Evolutionary conservation across 2,113 vertebrate genomes (phyloP), one percentile per base, ranked within the genome.

Genomic region (Bothrops jararaca): DNA sequence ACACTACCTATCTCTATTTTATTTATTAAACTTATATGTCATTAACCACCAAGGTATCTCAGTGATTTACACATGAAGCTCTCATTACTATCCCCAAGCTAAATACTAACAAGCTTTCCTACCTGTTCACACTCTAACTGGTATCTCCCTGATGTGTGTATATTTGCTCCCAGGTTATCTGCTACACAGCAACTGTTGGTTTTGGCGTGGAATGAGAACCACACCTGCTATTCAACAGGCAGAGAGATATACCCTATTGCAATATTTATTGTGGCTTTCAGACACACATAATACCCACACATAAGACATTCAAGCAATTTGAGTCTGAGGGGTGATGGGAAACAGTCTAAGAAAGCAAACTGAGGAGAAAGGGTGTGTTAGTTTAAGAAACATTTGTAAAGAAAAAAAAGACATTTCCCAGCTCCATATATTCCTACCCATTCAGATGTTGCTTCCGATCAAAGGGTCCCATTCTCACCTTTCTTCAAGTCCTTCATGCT

Each of bases 151-250:
- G 54, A 56, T 91, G 85, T 91, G 80, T 34, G 50, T 92, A 91
- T 89, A 42, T 57, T 91, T 94, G 92, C 94, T 93, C 80, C 86
- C 56, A 90, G 74, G 56, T 93, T 93, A 93, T 93, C 89, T 90
- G 56, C 92, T 93, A 90, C 56, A 64, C 80, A 90, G 89, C 80
- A 29, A 90, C 23, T 93, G 89, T 93, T 93, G 92, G 56, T 93
- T 93, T 93, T 93, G 92, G 92, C 89, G 24, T 93, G 80, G 92
- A 93, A 50, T 86, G 13, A 93, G 56, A 50, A 90, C 92, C 92
- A 93, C 92, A 93, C 92, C 92, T 93, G 92, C 92, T 93, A 93
- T 93, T 93, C 92, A 93, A 42, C 92, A 90, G 80, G 74, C 80
- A 93, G 86, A 57, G 54, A 53, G 10, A 58, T 29, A 48, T 74